Base-by-base conservation (phyloP, 2,888 invertebrate genomes). In the Physocephala rufipes region DNA sequence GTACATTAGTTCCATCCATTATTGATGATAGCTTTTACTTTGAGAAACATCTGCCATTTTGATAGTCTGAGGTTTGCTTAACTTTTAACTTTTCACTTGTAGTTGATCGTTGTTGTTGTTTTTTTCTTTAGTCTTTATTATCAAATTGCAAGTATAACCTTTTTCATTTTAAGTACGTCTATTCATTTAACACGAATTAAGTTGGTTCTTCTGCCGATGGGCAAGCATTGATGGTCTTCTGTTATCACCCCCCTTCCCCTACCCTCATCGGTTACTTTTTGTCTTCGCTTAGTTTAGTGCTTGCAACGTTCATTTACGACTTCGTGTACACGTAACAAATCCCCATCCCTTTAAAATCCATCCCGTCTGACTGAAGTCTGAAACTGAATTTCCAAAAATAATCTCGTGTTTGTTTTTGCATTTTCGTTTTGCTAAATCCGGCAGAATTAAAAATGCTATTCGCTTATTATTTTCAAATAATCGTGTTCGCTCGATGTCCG, bases 381-480 rank as follows among this genome's bases (percentile, higher is more conserved):
- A n/a, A n/a, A n/a, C n/a, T n/a, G n/a, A n/a, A n/a, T n/a, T n/a
- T n/a, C n/a, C n/a, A n/a, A n/a, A n/a, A n/a, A n/a, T n/a, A n/a
- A n/a, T 59, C 59, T 16, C 30, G 9, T 45, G 15, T 58, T 59
- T 19, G 1, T 45, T 36, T 24, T 16, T 26, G 5, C 19, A 9
- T 59, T 61, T 26, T 45, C 28, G 15, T 21, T 61, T 16, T 61
- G 58, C 1, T 51, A 45, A 21, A 58, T 67, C 45, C 59, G 59
- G 49, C 59, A 49, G 28, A n/a, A 68, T 68, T 68, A 59, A 61
- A n/a, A 61, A 68, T 68, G 59, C 30, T 68, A 61, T 68, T 68
- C 49, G 49, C 61, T 68, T 58, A 28, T 58, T 68, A 59, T 68
- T 59, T 67, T 45, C 47, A n/a, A 59, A 30, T 63, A 64, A 49